Conservation (phyloP, 2,888 invertebrate genomes). For the Troides helena region DNA sequence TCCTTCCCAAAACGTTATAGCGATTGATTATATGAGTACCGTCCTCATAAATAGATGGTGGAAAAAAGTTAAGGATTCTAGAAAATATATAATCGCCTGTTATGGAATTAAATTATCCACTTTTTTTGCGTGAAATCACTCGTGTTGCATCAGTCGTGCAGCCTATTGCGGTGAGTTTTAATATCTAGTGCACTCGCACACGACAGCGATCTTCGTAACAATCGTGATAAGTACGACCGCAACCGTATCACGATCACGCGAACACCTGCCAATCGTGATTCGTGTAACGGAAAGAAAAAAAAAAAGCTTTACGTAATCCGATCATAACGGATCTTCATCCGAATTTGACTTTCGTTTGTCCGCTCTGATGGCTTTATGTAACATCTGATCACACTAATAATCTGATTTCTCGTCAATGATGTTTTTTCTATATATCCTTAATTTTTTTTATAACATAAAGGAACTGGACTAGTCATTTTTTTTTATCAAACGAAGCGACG, state of each 20-base stretch:
- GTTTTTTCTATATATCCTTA: too few relatives aligned
- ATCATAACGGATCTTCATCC: constrained; percentile 7
- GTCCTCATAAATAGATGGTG: too few relatives aligned
- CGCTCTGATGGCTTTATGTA: not conserved
- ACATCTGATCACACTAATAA: too few relatives aligned
- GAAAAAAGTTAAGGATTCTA: too few relatives aligned
- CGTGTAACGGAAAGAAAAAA: constrained; percentile 4
- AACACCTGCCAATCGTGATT: constrained; percentile 2
- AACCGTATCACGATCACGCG: not conserved
- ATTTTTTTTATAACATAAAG: too few relatives aligned
- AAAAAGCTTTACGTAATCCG: constrained; percentile 8
- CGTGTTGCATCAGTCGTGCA: not conserved
- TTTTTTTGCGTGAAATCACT: not conserved
- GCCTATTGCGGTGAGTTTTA: not conserved
- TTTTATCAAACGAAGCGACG: too few relatives aligned
- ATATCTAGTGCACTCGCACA: not conserved
- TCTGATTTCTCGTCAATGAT: too few relatives aligned
- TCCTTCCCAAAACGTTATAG: too few relatives aligned
- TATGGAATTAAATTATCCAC: too few relatives aligned
- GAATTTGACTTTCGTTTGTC: constrained; percentile 2
- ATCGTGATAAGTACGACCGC: not conserved
- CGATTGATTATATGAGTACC: too few relatives aligned
- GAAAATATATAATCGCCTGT: too few relatives aligned
- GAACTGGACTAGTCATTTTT: too few relatives aligned
- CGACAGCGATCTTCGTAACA: not conserved